Conservation (phyloP, 1,140 invertebrate species). For the Bombus haemorrhoidalis region DNA sequence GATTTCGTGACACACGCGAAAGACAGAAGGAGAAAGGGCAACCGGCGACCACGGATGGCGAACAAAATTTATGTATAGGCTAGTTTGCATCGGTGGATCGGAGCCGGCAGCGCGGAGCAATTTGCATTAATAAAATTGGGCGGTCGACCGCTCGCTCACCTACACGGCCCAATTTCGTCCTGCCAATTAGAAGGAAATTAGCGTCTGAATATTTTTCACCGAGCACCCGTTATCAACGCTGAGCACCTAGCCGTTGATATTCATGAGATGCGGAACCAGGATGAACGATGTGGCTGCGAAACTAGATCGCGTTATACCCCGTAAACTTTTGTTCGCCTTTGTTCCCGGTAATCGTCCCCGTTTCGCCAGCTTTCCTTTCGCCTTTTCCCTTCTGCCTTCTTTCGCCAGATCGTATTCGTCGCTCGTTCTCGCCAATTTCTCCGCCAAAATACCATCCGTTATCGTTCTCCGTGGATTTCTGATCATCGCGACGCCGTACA, state of each 20-base stretch:
- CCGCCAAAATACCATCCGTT: no score
- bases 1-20: no score
- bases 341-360: not conserved
- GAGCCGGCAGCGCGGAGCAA: not conserved
- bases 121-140: constrained; percentile 48
- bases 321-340: constrained; percentile 3
- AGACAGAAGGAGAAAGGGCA: not conserved
- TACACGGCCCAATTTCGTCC: constrained; percentile 40
- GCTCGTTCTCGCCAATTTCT: no score
- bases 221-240: constrained; percentile 3
- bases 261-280: constrained; percentile 24
- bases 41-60: no score
- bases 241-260: constrained; percentile 29
- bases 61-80: constrained; percentile 33
- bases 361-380: not conserved
- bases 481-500: no score
- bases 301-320: constrained; percentile 15
- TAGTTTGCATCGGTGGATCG: constrained; percentile 15
- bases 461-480: no score
- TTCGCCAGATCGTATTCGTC: no score
- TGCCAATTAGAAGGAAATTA: constrained; percentile 50
- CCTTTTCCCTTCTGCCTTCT: no score
- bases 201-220: constrained; percentile 41
- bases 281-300: not conserved
- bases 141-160: not conserved